phyloP scores from a whole-genome alignment of 2,888 invertebrate species.

The Elmis aenea region DNA sequence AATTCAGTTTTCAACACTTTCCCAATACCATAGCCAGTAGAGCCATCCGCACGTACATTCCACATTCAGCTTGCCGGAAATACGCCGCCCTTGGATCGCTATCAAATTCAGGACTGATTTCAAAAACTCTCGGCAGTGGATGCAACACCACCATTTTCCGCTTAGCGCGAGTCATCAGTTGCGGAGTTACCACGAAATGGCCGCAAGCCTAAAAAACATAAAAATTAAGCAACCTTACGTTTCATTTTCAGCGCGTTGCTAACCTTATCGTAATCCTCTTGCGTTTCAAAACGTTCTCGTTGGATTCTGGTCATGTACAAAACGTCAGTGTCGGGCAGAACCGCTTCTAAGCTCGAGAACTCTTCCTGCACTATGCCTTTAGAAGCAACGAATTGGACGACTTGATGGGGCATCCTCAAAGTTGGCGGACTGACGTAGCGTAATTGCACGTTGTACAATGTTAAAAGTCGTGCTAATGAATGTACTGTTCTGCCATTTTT shows the following conservation, averaged over 20 bases:
- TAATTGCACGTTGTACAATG: slow-evolving; percentile 88
- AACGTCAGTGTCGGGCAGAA: slow-evolving; percentile 90
- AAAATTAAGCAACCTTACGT: too few relatives aligned
- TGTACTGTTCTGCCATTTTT: slow-evolving; percentile 98
- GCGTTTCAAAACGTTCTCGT: slow-evolving; percentile 78
- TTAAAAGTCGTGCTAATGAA: slow-evolving; percentile 88
- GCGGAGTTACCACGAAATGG: slow-evolving; percentile 85
- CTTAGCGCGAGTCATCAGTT: slow-evolving; percentile 91
- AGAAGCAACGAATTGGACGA: slow-evolving; percentile 71
- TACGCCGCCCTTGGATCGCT: slow-evolving; percentile 96
- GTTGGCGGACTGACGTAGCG: slow-evolving; percentile 85
- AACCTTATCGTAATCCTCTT: slow-evolving; percentile 84
- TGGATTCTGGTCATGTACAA: slow-evolving; percentile 98
- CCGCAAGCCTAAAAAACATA: slow-evolving; percentile 68
- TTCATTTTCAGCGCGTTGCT: slow-evolving; percentile 14
- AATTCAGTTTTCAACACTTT: slow-evolving; percentile 37
- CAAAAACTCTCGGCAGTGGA: slow-evolving; percentile 90
- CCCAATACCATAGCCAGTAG: slow-evolving; percentile 87
- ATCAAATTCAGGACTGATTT: slow-evolving; percentile 94
- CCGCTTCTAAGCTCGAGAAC: slow-evolving; percentile 72
- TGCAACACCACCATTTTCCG: slow-evolving; percentile 96
- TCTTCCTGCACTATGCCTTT: slow-evolving; percentile 76
- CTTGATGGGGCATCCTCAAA: slow-evolving; percentile 86
- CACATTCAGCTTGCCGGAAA: slow-evolving; percentile 96
- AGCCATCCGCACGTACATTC: slow-evolving; percentile 98